These are phyloP conservation scores for Megalops cyprinoides DNA, from an alignment of 2,797 vertebrate species.

Conservation along the genomic window DNA sequence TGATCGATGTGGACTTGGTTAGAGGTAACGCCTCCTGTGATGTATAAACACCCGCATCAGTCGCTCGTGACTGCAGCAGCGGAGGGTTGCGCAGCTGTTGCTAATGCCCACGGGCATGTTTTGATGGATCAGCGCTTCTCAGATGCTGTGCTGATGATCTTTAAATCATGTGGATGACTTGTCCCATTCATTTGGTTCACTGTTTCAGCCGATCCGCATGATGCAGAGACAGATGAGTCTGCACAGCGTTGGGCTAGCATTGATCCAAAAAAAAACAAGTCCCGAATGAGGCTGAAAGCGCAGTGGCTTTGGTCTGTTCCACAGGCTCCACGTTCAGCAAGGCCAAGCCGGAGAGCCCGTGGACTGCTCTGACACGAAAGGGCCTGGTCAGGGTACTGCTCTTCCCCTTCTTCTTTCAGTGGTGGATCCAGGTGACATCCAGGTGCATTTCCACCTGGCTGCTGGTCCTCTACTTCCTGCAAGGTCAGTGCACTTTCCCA, in stretches of 20 bases:
- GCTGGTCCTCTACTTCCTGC: conserved; percentile 88
- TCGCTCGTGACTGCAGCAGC: too few species aligned
- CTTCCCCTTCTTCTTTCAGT: conserved; percentile 91
- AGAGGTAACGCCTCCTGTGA: conserved; percentile 79
- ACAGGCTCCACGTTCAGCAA: conserved; percentile 96
- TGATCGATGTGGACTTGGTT: conserved; percentile 97
- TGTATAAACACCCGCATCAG: neutral
- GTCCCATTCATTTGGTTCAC: neutral
- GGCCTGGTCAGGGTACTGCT: conserved; percentile 93
- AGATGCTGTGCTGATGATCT: neutral
- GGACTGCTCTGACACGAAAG: conserved; percentile 90
- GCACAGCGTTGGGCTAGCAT: neutral
- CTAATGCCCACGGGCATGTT: neutral
- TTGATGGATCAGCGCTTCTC: neutral
- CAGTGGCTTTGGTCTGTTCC: neutral
- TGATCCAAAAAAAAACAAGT: neutral
- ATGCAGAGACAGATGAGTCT: neutral
- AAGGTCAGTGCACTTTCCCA: conserved; percentile 74
- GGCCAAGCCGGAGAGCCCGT: conserved; percentile 95
- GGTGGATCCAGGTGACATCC: conserved; percentile 99
- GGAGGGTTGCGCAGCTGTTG: too few species aligned
- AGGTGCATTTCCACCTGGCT: conserved; percentile 86
- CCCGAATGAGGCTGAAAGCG: neutral
- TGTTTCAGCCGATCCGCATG: neutral
- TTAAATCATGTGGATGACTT: too few species aligned